Base-by-base conservation (phyloP, 2,888 invertebrate species). In the Pseudoips prasinana region DNA sequence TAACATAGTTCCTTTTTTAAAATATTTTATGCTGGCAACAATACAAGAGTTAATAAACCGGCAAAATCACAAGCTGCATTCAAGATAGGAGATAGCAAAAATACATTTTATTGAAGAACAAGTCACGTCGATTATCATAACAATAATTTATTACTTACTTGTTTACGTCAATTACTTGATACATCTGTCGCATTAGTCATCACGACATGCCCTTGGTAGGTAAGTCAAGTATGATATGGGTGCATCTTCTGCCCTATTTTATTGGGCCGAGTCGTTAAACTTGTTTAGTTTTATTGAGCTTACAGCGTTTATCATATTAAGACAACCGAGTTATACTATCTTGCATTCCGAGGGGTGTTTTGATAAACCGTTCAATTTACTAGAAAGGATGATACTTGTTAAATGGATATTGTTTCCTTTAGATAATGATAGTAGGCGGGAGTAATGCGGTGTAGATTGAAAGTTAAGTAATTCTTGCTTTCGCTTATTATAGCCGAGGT, bases 211-310 rank as follows among this genome's bases (percentile, higher is more conserved):
- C 39, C 34, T 38, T 34, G 24, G 25, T 29, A 29, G 29, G 28
- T 29, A 39, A 36, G 20, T 7, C 20, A 20, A 20, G 8, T 14
- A 14, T 14, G n/a, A 14, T 14, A 14, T 14, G 14, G 14, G 14
- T 5, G 14, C 14, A 14, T 14, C 14, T 14, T 14, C 14, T 14
- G 14, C 14, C 14, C 14, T 14, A 14, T 14, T n/a, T 82, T 79
- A 82, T 80, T 75, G 75, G 64, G 58, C 64, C 34, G 55, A 52
- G 60, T 64, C 73, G 74, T 79, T 83, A 75, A 79, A 81, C 81
- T 84, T 84, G 75, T 85, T 84, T 79, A 84, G 75, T 81, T 82
- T 84, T 80, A 84, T 84, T 83, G 73, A 63, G 42, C 63, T 73
- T 72, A 68, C 73, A 69, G 64, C 81, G 77, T 84, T 85, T 84